These are phyloP conservation scores for Eulacestoma nigropectus DNA, from an alignment of 2,113 vertebrate genomes.

Conservation along the genomic window DNA sequence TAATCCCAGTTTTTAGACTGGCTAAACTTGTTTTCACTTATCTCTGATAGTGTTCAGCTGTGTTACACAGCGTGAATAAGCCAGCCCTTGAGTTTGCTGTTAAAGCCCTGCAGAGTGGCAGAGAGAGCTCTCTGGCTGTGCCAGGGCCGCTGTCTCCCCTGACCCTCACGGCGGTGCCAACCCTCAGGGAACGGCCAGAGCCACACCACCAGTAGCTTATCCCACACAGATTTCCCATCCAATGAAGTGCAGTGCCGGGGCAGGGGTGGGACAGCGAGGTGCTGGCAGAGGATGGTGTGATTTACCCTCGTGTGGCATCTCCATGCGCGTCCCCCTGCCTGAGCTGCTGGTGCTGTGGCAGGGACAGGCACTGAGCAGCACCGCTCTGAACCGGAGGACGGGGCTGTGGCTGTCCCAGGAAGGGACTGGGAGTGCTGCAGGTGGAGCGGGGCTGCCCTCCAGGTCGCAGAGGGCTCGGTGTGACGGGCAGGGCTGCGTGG, in stretches of 20 bases:
- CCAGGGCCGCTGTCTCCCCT: not conserved
- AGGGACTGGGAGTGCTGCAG: not conserved
- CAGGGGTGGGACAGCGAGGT: not conserved
- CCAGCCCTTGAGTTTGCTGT: not conserved
- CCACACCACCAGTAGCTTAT: not conserved
- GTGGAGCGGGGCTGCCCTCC: not conserved
- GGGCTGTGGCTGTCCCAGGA: not conserved
- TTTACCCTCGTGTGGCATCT: not conserved
- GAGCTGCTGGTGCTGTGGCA: not conserved
- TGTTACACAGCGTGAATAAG: not conserved
- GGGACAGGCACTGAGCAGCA: not conserved
- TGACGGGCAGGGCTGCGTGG: accelerated
- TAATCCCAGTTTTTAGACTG: not conserved
- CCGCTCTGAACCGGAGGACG: accelerated
- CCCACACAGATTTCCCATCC: not conserved
- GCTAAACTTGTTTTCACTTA: not conserved
- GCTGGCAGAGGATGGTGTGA: not conserved
- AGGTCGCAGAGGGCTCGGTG: not conserved
- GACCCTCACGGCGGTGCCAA: accelerated
- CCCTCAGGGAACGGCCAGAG: not conserved
- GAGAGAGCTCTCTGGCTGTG: not conserved
- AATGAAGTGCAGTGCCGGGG: not conserved
- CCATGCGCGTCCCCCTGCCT: accelerated
- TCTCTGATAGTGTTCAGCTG: not conserved
- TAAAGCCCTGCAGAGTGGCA: not conserved